Evolutionary conservation across 2,888 invertebrate species (phyloP), one percentile per base, ranked within the genome.

Genomic region (Machimus atricapillus): DNA sequence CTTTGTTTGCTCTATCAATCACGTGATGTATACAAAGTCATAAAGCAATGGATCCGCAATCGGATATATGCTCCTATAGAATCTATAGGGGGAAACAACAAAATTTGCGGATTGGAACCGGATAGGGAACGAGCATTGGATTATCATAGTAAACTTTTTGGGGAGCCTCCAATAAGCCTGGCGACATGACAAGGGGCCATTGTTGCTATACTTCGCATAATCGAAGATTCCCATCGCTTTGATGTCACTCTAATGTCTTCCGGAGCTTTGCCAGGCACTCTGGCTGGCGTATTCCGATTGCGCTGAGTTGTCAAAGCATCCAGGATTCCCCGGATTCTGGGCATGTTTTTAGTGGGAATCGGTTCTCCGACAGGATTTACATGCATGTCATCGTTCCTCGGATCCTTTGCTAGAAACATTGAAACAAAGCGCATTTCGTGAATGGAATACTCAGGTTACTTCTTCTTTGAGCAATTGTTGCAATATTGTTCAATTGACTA

Each of bases 231-330:
- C 23, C 73, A 86, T 86, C 56, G 23, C 19, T 86, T 86, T 86
- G 77, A 86, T 77, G 86, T 56, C 76, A n/a, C 8, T 77, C 76
- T 85, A 85, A 86, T 86, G 86, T 86, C 77, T 86, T 86, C 77
- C 77, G 86, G 52, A 86, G 77, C 77, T 77, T 77, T 77, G 46
- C 23, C 73, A 74, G 34, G 34, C 43, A 86, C 76, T 52, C 37
- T 77, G 6, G 43, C 23, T 52, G 52, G 27, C 16, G 52, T 76
- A 76, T 85, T 85, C 85, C 85, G 85, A 86, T 86, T 86, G 86
- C 27, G 27, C 52, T 77, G 77, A 77, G 43, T 74, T 85, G 27
- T 85, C 46, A 73, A 74, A 85, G 66, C 19, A 9, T 43, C n/a
- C 14, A 74, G 43, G 19, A 43, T 23, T 27, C 19, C 19, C 31